These are phyloP conservation scores for Drosophila eohydei DNA, from an alignment of 2,888 invertebrate species.

Conservation along the genomic window DNA sequence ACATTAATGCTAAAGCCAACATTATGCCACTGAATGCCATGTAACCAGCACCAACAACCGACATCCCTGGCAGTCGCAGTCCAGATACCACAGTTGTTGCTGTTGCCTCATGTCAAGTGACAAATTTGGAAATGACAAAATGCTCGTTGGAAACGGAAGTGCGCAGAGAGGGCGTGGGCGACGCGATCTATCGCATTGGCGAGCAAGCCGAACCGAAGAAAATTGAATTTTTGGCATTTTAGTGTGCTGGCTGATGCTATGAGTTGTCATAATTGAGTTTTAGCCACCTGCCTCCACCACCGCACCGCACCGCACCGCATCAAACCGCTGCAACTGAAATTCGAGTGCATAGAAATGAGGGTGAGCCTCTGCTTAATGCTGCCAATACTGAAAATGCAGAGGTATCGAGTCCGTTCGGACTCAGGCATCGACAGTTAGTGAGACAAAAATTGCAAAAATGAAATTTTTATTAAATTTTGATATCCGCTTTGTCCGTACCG, in stretches of 20 bases:
- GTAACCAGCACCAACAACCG: constrained; percentile 51
- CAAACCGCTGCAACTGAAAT: constrained; percentile 40
- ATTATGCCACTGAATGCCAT: constrained; percentile 65
- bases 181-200: constrained; percentile 43
- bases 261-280: constrained; percentile 78
- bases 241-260: constrained; percentile 38
- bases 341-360: constrained; percentile 54
- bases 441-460: constrained; percentile 72
- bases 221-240: constrained; percentile 67
- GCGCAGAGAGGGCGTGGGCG: background rate
- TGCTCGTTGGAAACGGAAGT: constrained; percentile 45
- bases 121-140: constrained; percentile 80
- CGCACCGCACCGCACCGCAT: constrained; percentile 13
- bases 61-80: constrained; percentile 28
- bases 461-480: constrained; percentile 81
- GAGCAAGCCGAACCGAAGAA: constrained; percentile 51
- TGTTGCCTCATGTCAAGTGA: constrained; percentile 75
- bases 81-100: constrained; percentile 20
- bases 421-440: constrained; percentile 6
- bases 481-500: constrained; percentile 57
- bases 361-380: constrained; percentile 41
- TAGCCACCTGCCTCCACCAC: constrained; percentile 20
- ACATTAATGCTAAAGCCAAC: constrained; percentile 79
- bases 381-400: constrained; percentile 39
- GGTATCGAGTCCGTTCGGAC: constrained; percentile 10